phyloP scores from a whole-genome alignment of 1,140 invertebrate genomes.

The Plectrocnemia conspersa region DNA sequence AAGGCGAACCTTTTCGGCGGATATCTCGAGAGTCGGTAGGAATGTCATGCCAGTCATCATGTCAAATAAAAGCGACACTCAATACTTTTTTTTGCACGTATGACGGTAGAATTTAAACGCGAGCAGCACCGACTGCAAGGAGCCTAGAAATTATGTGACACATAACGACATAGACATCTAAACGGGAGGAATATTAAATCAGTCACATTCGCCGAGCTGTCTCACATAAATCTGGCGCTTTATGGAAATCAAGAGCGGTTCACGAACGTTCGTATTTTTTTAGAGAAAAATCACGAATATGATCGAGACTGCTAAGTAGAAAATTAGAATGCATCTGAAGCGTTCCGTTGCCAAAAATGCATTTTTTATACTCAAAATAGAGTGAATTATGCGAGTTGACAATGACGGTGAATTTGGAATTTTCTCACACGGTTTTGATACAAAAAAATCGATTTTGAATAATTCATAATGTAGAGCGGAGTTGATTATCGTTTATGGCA shows the following conservation, averaged over 20 bases:
- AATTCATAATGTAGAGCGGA: no score
- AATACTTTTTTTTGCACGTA: slow-evolving; percentile 20
- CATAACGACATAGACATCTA: slow-evolving; percentile 27
- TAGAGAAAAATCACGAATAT: not conserved
- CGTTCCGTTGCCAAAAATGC: no score
- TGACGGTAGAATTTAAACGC: slow-evolving; percentile 26
- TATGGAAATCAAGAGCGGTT: slow-evolving; percentile 25
- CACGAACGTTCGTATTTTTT: slow-evolving; percentile 17
- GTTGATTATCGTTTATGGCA: no score
- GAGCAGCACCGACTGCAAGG: slow-evolving; percentile 4
- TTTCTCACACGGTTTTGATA: no score
- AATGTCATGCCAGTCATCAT: slow-evolving; percentile 20
- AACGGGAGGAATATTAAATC: slow-evolving; percentile 28
- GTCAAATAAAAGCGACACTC: slow-evolving; percentile 23
- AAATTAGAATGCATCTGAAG: no score
- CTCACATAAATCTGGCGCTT: slow-evolving; percentile 29
- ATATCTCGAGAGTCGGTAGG: no score
- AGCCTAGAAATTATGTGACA: slow-evolving; percentile 32
- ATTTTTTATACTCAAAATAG: no score
- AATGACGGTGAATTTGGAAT: no score
- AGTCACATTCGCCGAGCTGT: slow-evolving; percentile 22
- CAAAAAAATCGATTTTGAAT: no score
- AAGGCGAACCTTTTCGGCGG: no score
- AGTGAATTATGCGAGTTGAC: no score
- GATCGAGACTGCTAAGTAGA: no score